phyloP scores from a whole-genome alignment of 2,797 vertebrate genomes.

The Spatula clypeata region DNA sequence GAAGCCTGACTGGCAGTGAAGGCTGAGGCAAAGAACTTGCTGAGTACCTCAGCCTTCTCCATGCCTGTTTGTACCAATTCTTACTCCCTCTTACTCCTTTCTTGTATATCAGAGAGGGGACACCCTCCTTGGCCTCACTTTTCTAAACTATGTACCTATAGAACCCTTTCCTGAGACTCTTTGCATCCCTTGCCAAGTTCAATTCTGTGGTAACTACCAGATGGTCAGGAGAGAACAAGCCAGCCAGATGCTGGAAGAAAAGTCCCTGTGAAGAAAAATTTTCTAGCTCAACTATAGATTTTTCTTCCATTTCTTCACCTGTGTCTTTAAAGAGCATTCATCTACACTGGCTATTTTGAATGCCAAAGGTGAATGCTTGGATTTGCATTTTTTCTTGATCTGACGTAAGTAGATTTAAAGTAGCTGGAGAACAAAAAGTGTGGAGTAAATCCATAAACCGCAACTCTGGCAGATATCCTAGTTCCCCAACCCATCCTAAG shows the following conservation, averaged over 20 bases:
- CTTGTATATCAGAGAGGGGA: too few species aligned
- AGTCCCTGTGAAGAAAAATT: background rate
- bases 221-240: background rate
- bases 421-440: background rate
- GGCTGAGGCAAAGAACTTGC: too few species aligned
- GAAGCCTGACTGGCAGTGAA: too few species aligned
- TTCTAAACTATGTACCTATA: too few species aligned
- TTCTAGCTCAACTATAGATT: background rate
- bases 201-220: too few species aligned
- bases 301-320: background rate
- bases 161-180: too few species aligned
- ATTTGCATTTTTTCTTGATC: background rate
- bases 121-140: too few species aligned
- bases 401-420: background rate
- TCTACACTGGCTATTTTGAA: background rate
- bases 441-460: background rate
- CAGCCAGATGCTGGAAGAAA: background rate
- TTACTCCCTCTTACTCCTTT: too few species aligned
- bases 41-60: too few species aligned
- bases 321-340: background rate
- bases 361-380: background rate
- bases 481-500: background rate
- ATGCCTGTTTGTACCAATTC: too few species aligned
- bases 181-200: too few species aligned
- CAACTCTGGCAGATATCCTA: background rate